Base-by-base conservation (phyloP, 1,140 invertebrate species). In the Grapholita molesta region DNA sequence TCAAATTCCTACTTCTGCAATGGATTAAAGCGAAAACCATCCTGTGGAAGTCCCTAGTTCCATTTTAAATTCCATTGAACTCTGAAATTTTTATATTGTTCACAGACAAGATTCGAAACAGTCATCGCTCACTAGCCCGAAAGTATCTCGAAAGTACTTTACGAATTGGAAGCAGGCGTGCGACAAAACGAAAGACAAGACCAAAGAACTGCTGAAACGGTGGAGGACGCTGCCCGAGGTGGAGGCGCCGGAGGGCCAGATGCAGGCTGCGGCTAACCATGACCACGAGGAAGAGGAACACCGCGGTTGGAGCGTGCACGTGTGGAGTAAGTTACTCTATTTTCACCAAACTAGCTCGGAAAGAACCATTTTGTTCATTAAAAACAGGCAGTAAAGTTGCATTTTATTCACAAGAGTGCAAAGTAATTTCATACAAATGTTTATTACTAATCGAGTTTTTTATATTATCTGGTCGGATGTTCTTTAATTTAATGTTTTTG, bases 261-360 rank as follows among this genome's bases (percentile, higher is more conserved):
- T 86, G 81, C 80, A 85, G 69, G 71, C 76, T 32, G 69, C 80
- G 3, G 84, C 84, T 5, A 78, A 82, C 18, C 83, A 82, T 32
- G 86, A 90, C 33, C 33, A 35, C 3, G 82, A 83, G 5, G 86
- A 84, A 15, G 85, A 84, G 35, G 85, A 86, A 33, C 77, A 83
- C 57, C 83, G 87, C 38, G 93, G 94, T 33, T 95, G 94, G 95
- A 95, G 95, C 80, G 94, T 95, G 12, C 94, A 95, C 77, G 94
- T 95, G 68, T 95, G 94, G 94, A 94, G 95, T 95, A 89, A 93
- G 93, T 92, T n/a, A n/a, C n/a, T n/a, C n/a, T n/a, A n/a, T n/a
- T n/a, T n/a, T n/a, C n/a, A n/a, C n/a, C n/a, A n/a, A n/a, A n/a
- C n/a, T n/a, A n/a, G n/a, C n/a, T n/a, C n/a, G n/a, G n/a, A n/a